phyloP scores from a whole-genome alignment of 1,140 invertebrate species.

The Neomicropteryx cornuta region DNA sequence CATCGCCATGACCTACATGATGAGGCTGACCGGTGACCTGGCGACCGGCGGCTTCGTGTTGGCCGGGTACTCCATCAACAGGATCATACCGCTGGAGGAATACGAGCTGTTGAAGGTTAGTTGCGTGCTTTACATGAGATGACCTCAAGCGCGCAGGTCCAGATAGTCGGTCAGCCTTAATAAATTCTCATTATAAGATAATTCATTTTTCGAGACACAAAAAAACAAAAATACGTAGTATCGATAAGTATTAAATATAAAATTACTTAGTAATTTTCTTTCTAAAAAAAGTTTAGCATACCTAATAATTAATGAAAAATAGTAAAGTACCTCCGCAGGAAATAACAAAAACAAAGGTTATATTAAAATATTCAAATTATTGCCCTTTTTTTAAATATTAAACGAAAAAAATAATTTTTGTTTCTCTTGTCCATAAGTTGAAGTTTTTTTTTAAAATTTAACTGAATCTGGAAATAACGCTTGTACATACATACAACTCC shows the following conservation, averaged over 20 bases:
- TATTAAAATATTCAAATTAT: too few relatives aligned
- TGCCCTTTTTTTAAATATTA: too few relatives aligned
- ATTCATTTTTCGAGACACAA: background rate
- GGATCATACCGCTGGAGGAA: conserved; percentile 48
- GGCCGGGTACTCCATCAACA: conserved; percentile 56
- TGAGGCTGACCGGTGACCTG: conserved; percentile 51
- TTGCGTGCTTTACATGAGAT: conserved; percentile 1
- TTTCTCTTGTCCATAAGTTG: too few relatives aligned
- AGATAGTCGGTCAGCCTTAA: background rate
- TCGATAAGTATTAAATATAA: background rate
- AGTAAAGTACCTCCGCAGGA: too few relatives aligned
- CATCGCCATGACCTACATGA: conserved; percentile 71
- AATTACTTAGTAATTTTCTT: background rate
- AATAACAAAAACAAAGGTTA: too few relatives aligned
- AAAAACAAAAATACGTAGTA: background rate
- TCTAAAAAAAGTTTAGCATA: background rate
- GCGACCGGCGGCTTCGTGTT: conserved; percentile 58
- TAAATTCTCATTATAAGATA: background rate
- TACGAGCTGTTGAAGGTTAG: conserved; percentile 51
- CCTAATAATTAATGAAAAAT: too few relatives aligned
- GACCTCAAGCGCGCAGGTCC: background rate
- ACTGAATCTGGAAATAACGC: too few relatives aligned
- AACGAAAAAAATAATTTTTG: too few relatives aligned
- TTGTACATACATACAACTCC: too few relatives aligned
- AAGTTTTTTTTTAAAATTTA: too few relatives aligned